Percentiles rank a stretch among this genome's conserved stretches.
phyloP scores from a whole-genome alignment of 2,888 invertebrate species.

The Ischnura elegans region DNA sequence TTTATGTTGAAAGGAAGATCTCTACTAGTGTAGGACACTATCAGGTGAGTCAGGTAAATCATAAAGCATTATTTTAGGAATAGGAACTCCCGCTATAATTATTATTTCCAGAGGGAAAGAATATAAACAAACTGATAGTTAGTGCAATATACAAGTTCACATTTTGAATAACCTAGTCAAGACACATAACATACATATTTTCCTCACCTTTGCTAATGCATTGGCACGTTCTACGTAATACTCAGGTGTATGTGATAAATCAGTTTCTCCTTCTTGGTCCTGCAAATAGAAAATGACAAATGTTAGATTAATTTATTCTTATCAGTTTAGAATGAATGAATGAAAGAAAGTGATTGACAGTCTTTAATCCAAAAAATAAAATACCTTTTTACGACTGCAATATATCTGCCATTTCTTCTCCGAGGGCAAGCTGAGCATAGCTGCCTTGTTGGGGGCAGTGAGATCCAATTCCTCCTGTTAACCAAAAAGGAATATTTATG shows the following conservation, averaged over 20 bases:
- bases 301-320: neutral
- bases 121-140: too few species aligned
- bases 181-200: too few species aligned
- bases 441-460: conserved; percentile 95
- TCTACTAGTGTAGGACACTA: too few species aligned
- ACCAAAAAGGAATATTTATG: conserved; percentile 69
- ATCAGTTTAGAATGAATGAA: neutral
- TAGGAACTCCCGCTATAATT: too few species aligned
- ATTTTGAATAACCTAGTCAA: too few species aligned
- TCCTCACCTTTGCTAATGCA: conserved; percentile 88
- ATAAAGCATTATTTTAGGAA: too few species aligned
- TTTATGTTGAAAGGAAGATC: too few species aligned
- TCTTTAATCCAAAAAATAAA: neutral
- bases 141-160: too few species aligned
- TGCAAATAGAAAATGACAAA: conserved; percentile 70
- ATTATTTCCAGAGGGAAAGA: too few species aligned
- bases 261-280: conserved; percentile 81
- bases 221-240: conserved; percentile 94
- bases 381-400: conserved; percentile 87
- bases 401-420: conserved; percentile 99
- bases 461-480: conserved; percentile 93
- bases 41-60: too few species aligned
- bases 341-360: neutral
- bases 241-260: conserved; percentile 89
- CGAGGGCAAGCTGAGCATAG: conserved; percentile 94